Percentiles rank a stretch among this genome's conserved stretches.
These are phyloP conservation scores for Alosa alosa DNA, from an alignment of 2,113 vertebrate species.

Conservation along the genomic window DNA sequence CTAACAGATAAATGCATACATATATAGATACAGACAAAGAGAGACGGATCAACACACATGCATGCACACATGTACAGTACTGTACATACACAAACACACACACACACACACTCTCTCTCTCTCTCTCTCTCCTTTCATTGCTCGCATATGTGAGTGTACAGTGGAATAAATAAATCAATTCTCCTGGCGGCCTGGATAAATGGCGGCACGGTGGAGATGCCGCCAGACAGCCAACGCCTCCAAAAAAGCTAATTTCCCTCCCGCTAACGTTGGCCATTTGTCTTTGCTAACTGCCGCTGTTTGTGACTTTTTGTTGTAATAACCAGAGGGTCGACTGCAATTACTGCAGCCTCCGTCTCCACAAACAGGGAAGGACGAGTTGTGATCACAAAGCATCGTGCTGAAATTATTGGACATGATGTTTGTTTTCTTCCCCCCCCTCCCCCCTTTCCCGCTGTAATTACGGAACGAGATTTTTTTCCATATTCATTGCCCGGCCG, in stretches of 20 bases:
- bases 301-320: conserved; percentile 37
- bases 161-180: conserved; percentile 28
- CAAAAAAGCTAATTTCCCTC: conserved; percentile 28
- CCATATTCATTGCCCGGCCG: neutral
- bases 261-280: conserved; percentile 33
- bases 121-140: neutral
- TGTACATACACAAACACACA: neutral
- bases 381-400: conserved; percentile 74
- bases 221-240: conserved; percentile 6
- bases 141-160: neutral
- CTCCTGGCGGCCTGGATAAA: conserved; percentile 21
- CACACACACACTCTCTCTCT: neutral
- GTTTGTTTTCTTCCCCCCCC: conserved; percentile 69
- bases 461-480: conserved; percentile 15
- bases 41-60: neutral
- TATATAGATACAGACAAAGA: neutral
- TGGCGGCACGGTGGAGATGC: neutral
- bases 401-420: conserved; percentile 71
- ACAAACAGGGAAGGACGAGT: conserved; percentile 63
- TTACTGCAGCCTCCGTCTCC: conserved; percentile 23
- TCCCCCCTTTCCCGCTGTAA: neutral
- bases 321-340: conserved; percentile 39
- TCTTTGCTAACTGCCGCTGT: conserved; percentile 27
- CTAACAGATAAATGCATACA: conserved; percentile 2
- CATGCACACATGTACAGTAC: neutral